Evolutionary conservation across 2,113 vertebrate species (phyloP).

Genomic region (Lepisosteus oculatus): DNA sequence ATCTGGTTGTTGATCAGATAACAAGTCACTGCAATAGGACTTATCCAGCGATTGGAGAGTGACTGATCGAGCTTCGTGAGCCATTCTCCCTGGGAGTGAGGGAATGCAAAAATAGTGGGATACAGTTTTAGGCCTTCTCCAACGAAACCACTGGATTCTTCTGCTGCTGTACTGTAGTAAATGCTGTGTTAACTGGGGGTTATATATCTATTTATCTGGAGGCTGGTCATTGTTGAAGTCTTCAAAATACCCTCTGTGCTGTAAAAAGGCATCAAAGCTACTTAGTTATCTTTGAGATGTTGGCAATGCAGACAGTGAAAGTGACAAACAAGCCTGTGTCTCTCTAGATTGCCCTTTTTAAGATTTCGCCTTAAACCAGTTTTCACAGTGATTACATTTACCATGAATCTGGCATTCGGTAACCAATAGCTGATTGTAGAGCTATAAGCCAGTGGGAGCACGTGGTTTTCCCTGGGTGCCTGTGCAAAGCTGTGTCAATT

Average conservation of each 20-base stretch:
- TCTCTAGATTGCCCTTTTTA: not conserved
- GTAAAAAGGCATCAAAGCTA: not conserved
- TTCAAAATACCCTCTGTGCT: too few relatives aligned
- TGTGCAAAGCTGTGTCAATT: not conserved
- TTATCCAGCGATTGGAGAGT: not conserved
- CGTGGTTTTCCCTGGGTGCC: conserved; percentile 2
- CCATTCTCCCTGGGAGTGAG: too few relatives aligned
- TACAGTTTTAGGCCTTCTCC: too few relatives aligned
- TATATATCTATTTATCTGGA: too few relatives aligned
- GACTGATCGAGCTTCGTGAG: not conserved
- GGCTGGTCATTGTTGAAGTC: too few relatives aligned
- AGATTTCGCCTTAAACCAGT: not conserved
- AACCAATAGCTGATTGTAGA: not conserved
- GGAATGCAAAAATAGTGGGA: too few relatives aligned
- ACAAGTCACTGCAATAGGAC: not conserved
- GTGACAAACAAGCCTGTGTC: not conserved
- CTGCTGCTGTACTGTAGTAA: too few relatives aligned
- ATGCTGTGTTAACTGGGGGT: too few relatives aligned
- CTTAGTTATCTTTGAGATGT: not conserved
- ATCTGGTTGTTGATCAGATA: not conserved
- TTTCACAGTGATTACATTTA: not conserved
- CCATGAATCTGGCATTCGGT: not conserved
- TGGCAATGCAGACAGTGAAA: not conserved
- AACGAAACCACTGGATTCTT: too few relatives aligned
- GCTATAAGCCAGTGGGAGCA: not conserved